Base-by-base conservation (phyloP, 37 sponge, comb jelly and placozoan species). In the Geodia barretti region DNA sequence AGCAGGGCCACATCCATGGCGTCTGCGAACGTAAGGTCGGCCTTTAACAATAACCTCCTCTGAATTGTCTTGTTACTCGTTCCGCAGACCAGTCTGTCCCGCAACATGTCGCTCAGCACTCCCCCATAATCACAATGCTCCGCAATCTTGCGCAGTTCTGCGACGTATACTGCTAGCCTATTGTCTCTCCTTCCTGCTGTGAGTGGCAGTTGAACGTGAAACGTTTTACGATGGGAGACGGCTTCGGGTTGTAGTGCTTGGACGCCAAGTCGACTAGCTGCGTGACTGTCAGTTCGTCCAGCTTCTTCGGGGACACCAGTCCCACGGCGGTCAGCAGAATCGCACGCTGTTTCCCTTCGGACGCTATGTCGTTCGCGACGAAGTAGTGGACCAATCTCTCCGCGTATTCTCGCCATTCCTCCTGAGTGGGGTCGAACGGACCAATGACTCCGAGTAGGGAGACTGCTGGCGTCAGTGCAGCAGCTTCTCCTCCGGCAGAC, bases 51-150 rank as follows among this genome's bases (percentile, higher is more conserved):
- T 29, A 84, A 60, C 32, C 63, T 62, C 37, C 42, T 3, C 42
- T 84, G 85, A 2, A 70, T 70, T 9, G 24, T 37, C 3, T 3
- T 39, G 30, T 84, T 62, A 17, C 58, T 70, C 8, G 77, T 60
- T 19, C 64, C 86, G 43, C 86, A 86, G 0, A 86, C 59, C 26
- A 86, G 68, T 36, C 86, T 31, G 29, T 86, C 86, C 1, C 80
- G 59, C 28, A 86, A 30, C 80, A 86, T 64, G 25, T 72, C 80
- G 0, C 73, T 66, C 4, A 84, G 64, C 32, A 31, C 2, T 1
- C 61, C 72, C 17, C 78, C 72, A 33, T 60, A 83, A 25, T 86
- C 38, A 41, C 86, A 86, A 25, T 41, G 41, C 26, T 79, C 68
- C 0, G 80, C 40, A 35, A 86, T 25, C 14, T 2, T 32, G 24